phyloP scores from a whole-genome alignment of 2,113 vertebrate genomes.

The Gobius niger region DNA sequence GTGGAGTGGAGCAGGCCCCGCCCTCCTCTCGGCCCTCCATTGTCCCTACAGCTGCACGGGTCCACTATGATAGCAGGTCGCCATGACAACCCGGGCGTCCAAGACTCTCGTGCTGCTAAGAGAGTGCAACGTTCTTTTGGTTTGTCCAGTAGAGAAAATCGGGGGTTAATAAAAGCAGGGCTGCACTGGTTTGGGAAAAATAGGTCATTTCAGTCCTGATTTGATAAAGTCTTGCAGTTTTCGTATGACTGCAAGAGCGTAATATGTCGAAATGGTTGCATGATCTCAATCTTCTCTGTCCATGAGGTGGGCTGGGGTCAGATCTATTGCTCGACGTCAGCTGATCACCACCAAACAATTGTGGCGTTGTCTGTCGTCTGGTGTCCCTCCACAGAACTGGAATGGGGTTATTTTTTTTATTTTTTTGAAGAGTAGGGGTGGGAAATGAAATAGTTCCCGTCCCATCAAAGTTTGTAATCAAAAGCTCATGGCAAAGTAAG shows the following conservation, averaged over 20 bases:
- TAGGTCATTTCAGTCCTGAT: too few relatives aligned
- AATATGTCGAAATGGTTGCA: too few relatives aligned
- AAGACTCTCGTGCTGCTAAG: conserved; percentile 42
- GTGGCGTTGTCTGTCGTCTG: conserved; percentile 1
- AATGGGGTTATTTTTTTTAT: background rate
- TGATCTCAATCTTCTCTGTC: conserved; percentile 17
- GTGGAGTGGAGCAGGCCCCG: conserved; percentile 29
- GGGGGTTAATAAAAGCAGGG: too few relatives aligned
- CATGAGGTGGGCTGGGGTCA: conserved; percentile 26
- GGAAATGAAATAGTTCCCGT: too few relatives aligned
- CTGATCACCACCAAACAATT: conserved; percentile 64
- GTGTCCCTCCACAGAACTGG: background rate
- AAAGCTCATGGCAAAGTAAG: background rate
- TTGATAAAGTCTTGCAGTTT: too few relatives aligned
- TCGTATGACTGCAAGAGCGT: too few relatives aligned
- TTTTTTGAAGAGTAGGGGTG: background rate
- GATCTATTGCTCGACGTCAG: conserved; percentile 47
- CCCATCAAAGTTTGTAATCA: background rate
- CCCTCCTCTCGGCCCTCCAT: conserved; percentile 43
- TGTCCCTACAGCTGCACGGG: conserved; percentile 47
- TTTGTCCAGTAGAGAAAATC: too few relatives aligned
- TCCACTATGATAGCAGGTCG: conserved; percentile 43
- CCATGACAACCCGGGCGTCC: conserved; percentile 57
- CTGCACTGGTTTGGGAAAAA: too few relatives aligned
- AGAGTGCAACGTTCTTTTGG: conserved; percentile 44